These are phyloP conservation scores for Didymodactylos carnosus DNA, from an alignment of 2,888 invertebrate genomes.

Conservation along the genomic window DNA sequence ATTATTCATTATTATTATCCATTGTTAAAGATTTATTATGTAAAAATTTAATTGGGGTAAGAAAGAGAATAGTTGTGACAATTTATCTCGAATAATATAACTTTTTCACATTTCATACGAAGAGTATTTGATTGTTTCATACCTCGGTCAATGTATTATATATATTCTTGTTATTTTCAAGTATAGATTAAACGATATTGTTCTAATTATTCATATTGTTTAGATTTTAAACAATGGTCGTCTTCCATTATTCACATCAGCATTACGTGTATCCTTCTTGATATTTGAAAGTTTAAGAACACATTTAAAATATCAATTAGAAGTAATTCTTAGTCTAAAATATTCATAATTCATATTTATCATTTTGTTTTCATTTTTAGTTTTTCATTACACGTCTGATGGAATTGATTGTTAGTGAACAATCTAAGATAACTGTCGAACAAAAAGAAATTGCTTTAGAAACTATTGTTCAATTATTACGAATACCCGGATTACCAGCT, in stretches of 20 bases:
- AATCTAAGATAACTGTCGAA: conserved; percentile 2
- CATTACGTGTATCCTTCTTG: conserved; percentile 74
- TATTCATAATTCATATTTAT: no score
- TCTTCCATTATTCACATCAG: conserved; percentile 68
- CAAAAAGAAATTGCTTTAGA: conserved; percentile 41
- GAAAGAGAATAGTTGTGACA: no score
- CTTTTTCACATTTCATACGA: no score
- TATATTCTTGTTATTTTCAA: no score
- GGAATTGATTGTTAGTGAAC: conserved; percentile 53
- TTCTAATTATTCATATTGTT: neutral
- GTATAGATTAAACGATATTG: neutral
- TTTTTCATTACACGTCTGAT: conserved; percentile 51
- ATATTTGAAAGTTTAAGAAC: conserved; percentile 76
- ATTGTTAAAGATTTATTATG: conserved; percentile 78
- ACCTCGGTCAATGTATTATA: no score
- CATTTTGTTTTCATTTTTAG: neutral
- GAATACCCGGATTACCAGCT: conserved; percentile 80
- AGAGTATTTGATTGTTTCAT: no score
- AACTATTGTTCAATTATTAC: conserved; percentile 69
- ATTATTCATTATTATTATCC: conserved; percentile 45
- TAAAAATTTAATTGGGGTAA: conserved; percentile 51
- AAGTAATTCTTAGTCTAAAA: conserved; percentile 32
- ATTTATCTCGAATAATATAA: no score
- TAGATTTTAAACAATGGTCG: conserved; percentile 41
- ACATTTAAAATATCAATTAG: conserved; percentile 84